Percentiles rank a stretch among this genome's conserved stretches.
These are phyloP conservation scores for Florisuga fusca DNA, from an alignment of 2,797 vertebrate genomes.

Conservation along the genomic window DNA sequence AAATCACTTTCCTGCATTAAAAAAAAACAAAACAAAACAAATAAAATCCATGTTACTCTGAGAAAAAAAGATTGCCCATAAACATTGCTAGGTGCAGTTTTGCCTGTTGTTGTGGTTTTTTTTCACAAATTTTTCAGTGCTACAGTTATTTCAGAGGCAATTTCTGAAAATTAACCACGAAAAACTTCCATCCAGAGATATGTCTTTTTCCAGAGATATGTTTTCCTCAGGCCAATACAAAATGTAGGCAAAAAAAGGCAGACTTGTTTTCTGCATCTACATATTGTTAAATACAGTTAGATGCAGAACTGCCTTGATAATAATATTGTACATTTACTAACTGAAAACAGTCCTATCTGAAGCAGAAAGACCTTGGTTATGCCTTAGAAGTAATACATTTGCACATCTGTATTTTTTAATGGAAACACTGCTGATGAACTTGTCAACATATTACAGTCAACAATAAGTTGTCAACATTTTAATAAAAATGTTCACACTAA, in stretches of 20 bases:
- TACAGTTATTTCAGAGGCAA: neutral
- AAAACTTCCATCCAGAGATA: neutral
- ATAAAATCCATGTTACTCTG: neutral
- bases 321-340: neutral
- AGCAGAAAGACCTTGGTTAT: neutral
- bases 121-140: neutral
- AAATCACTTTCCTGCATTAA: slow-evolving; percentile 90
- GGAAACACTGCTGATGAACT: neutral
- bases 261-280: neutral
- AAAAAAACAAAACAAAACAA: neutral
- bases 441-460: neutral
- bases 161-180: neutral
- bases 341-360: neutral
- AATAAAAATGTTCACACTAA: neutral
- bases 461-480: neutral
- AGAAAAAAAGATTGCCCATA: neutral
- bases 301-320: neutral
- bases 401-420: neutral
- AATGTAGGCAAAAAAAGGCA: neutral
- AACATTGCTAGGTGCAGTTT: neutral
- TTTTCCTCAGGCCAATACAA: neutral
- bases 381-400: neutral
- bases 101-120: neutral
- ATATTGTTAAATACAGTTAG: neutral
- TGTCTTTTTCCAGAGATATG: neutral